Base-by-base conservation (phyloP, 2,113 vertebrate genomes). In the Hippocampus abdominalis region DNA sequence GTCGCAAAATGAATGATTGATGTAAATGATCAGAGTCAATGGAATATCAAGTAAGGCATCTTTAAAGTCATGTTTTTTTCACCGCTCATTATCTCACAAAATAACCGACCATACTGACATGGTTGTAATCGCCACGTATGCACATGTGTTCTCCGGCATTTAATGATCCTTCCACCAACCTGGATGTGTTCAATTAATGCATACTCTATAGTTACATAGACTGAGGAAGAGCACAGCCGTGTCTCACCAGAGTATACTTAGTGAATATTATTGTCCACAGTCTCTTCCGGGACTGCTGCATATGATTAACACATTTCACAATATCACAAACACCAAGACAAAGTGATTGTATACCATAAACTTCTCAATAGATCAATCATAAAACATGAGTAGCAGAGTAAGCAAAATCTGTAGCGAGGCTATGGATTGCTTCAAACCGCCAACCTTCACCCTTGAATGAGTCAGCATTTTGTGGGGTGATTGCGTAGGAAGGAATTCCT, bases 141-240 rank as follows among this genome's bases (percentile, higher is more conserved):
- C 59, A 7, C 69, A 48, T 80, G 21, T 63, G 8, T 75, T 69
- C 74, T 71, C 39, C 84, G 98, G 95, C 86, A 76, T 93, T 93
- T 44, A 92, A 87, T 57, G 94, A 92, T 77, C 92, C 94, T 16
- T 94, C 96, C 57, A 92, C 94, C 64, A 94, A 97, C 9, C 18
- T 39, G 18, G 8, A 39, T 44, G 42, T 44, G 42, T 10, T 44
- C 27, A 36, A 36, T 36, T 36, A 36, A 36, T 7, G 32, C 32
- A 6, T 5, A 36, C 32, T 36, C 1, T 4, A 5, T 36, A 36
- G 32, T 36, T 36, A 36, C 32, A 6, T 36, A 36, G 32, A 36
- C 5, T 36, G 32, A 36, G 32, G 32, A 51, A 59, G 69, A 73
- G 75, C 77, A 70, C 64, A 69, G 77, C 83, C 59, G 76, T 70